Conservation (phyloP, 2,113 vertebrate species). For the Oncorhynchus gorbuscha region DNA sequence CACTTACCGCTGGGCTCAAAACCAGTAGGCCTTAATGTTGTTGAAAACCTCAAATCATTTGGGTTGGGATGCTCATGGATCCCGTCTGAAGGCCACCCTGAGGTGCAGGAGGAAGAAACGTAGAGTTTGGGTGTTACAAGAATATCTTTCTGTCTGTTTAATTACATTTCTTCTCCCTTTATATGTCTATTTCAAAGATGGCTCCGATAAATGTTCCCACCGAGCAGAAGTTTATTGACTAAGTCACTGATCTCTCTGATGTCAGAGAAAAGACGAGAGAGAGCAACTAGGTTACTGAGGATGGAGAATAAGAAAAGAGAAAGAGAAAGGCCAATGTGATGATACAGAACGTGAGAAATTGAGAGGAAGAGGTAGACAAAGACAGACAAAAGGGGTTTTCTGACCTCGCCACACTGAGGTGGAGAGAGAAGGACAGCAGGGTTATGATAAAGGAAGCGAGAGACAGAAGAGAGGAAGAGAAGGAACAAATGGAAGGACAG, state of each 20-base stretch:
- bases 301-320: not conserved
- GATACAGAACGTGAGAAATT: not conserved
- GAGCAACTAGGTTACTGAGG: not conserved
- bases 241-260: conserved; percentile 24
- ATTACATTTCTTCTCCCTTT: not conserved
- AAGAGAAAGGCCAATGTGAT: not conserved
- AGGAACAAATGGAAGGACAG: conserved; percentile 13
- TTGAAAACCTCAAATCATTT: not conserved
- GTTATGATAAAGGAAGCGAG: too few relatives aligned
- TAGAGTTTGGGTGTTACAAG: conserved; percentile 3
- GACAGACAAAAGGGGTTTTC: not conserved
- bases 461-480: not conserved
- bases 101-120: not conserved
- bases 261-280: not conserved
- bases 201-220: not conserved
- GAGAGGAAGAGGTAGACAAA: not conserved
- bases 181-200: not conserved
- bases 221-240: conserved; percentile 42
- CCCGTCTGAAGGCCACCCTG: conserved; percentile 26
- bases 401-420: too few relatives aligned
- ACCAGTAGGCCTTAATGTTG: conserved; percentile 4
- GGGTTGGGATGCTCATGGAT: conserved; percentile 12
- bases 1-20: conserved; percentile 22
- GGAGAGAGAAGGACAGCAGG: too few relatives aligned
- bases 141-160: not conserved